Percentiles rank a stretch among this genome's conserved stretches.
These are phyloP conservation scores for Plumapathes pennacea DNA, from an alignment of 92 coral and sea anemone genomes.

Conservation along the genomic window DNA sequence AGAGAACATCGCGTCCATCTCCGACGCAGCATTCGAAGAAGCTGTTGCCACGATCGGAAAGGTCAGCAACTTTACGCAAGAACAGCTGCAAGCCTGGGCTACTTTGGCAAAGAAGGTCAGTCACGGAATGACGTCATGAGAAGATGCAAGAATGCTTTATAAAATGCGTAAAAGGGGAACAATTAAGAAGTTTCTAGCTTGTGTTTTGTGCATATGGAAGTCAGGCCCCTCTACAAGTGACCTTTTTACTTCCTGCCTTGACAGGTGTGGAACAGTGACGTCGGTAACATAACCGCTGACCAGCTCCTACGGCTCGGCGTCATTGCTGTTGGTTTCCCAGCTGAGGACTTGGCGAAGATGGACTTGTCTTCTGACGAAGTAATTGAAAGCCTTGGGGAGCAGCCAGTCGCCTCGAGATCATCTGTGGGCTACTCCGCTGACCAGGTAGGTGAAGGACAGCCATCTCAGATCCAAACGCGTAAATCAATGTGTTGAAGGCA, in stretches of 20 bases:
- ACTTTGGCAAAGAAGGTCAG: constrained; percentile 38
- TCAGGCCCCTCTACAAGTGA: not conserved
- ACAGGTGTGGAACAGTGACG: constrained; percentile 65
- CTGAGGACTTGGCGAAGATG: constrained; percentile 52
- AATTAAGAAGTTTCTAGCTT: not conserved
- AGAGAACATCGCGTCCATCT: constrained; percentile 36
- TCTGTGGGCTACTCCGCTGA: constrained; percentile 51
- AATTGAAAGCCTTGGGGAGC: constrained; percentile 71
- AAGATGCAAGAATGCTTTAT: too few relatives aligned
- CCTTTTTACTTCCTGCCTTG: too few relatives aligned
- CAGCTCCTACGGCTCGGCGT: constrained; percentile 66
- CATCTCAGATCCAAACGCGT: too few relatives aligned
- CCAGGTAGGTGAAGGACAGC: too few relatives aligned
- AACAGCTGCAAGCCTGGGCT: constrained; percentile 79
- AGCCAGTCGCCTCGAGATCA: constrained; percentile 1
- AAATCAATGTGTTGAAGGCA: too few relatives aligned
- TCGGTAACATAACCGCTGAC: constrained; percentile 46
- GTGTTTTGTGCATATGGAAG: not conserved
- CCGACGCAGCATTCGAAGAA: constrained; percentile 46
- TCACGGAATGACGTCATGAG: too few relatives aligned
- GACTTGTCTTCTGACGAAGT: constrained; percentile 52
- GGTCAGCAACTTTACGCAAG: constrained; percentile 49
- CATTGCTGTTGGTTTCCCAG: constrained; percentile 60
- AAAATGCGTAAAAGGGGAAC: too few relatives aligned
- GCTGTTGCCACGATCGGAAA: constrained; percentile 64